Evolutionary conservation across 2,113 vertebrate species (phyloP).

Genomic region (Vidua macroura): DNA sequence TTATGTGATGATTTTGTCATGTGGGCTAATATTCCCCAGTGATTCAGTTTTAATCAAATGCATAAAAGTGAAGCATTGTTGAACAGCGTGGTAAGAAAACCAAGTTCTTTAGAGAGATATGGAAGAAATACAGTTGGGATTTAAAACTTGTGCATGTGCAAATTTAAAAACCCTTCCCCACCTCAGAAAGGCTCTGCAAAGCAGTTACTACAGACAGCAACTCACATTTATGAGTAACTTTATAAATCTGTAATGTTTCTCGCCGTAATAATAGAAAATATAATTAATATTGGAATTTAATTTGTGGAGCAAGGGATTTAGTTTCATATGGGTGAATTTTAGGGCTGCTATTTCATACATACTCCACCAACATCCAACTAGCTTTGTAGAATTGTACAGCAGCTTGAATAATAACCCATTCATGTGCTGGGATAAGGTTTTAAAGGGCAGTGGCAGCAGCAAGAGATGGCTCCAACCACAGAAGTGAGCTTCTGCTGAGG

Average conservation of each 20-base stretch:
- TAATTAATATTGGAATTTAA: not conserved
- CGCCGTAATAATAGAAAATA: rapidly evolving
- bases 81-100: not conserved
- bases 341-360: not conserved
- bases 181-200: not conserved
- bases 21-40: conserved; percentile 23
- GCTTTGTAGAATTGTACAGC: not conserved
- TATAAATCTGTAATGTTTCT: not conserved
- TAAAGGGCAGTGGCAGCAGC: not conserved
- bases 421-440: not conserved
- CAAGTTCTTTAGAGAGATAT: not conserved
- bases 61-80: conserved; percentile 1
- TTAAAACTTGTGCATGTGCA: not conserved
- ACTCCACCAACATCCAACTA: not conserved
- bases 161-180: not conserved
- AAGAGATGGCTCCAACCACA: not conserved
- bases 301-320: not conserved
- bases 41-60: conserved; percentile 53
- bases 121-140: not conserved
- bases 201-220: not conserved
- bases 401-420: not conserved
- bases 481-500: not conserved
- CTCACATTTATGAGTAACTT: not conserved
- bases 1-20: conserved; percentile 62
- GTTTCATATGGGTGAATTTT: not conserved